Percentiles rank a stretch among this genome's conserved stretches.
Evolutionary conservation across 1,140 invertebrate genomes (phyloP).

Genomic region (Nomia melanderi): DNA sequence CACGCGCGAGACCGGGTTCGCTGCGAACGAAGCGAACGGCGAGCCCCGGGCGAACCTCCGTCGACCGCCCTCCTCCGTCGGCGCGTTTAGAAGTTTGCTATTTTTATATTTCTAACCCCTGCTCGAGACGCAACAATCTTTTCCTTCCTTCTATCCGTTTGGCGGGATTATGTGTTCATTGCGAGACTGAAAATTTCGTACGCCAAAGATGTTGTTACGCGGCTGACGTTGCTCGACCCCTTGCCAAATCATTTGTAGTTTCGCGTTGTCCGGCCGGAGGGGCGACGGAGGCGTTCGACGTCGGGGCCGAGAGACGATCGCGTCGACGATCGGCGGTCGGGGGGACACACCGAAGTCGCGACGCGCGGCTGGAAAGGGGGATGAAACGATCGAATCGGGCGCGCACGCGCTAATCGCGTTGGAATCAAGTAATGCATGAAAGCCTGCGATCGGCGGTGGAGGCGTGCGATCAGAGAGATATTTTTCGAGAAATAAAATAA

Average conservation of each 20-base stretch:
- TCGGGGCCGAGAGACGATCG: too few relatives aligned
- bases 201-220: background rate
- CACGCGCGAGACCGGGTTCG: background rate
- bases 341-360: background rate
- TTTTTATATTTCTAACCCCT: constrained; percentile 6
- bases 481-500: constrained; percentile 49
- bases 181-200: background rate
- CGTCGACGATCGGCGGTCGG: constrained; percentile 23
- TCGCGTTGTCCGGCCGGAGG: background rate
- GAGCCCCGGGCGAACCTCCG: background rate
- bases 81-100: constrained; percentile 6
- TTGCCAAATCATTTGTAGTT: constrained; percentile 1
- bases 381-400: too few relatives aligned
- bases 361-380: background rate
- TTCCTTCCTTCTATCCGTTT: constrained; percentile 4
- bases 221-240: background rate
- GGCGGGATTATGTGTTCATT: constrained; percentile 10
- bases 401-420: constrained; percentile 1
- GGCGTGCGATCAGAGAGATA: constrained; percentile 37
- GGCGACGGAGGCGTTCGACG: background rate
- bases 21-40: too few relatives aligned
- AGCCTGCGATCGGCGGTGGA: constrained; percentile 13
- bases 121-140: background rate
- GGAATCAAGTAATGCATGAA: constrained; percentile 69
- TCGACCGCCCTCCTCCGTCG: background rate